Base-by-base conservation (phyloP, 2,888 invertebrate species). In the Synanthedon myopaeformis region DNA sequence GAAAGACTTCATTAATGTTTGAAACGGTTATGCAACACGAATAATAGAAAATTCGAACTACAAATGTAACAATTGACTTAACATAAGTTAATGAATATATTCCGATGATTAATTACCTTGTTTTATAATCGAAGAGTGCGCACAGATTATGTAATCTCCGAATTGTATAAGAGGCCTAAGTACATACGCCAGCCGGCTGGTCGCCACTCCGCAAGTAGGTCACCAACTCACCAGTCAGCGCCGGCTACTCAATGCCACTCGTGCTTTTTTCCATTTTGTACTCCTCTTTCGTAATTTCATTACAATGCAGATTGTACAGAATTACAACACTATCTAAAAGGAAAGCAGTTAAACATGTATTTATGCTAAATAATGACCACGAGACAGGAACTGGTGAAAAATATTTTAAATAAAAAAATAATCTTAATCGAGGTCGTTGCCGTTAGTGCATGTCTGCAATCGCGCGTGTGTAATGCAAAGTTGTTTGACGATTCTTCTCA, bases 101-200 rank as follows among this genome's bases (percentile, higher is more conserved):
- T n/a, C 41, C 45, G 52, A 45, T 42, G 56, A 54, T 56, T 54
- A 54, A 56, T 54, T 49, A 49, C 51, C 41, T 54, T 53, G 56
- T 56, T 56, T 54, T 56, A 54, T 56, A 54, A 57, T 48, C 28
- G 51, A 49, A 42, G 41, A 49, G 42, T 53, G 51, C 49, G 48
- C 4, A 45, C 45, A 14, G 28, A 48, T 56, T 54, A 54, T 51
- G 49, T 54, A 54, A 56, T 49, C 52, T 11, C 14, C 42, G n/a
- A 55, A 42, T 49, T 48, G 54, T 52, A 54, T 52, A 54, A 56
- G 52, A 53, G 53, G 49, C 41, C 35, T 8, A 3, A 10, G 10
- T 35, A 35, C 35, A 35, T 41, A 41, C 6, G 19, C 54, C 52
- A 53, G 53, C 52, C 51, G 51, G 54, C 54, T 52, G 51, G 52